Percentiles rank a stretch among this genome's conserved stretches.
Conservation (phyloP, 1,140 invertebrate species). For the Lanistes nyassanus region DNA sequence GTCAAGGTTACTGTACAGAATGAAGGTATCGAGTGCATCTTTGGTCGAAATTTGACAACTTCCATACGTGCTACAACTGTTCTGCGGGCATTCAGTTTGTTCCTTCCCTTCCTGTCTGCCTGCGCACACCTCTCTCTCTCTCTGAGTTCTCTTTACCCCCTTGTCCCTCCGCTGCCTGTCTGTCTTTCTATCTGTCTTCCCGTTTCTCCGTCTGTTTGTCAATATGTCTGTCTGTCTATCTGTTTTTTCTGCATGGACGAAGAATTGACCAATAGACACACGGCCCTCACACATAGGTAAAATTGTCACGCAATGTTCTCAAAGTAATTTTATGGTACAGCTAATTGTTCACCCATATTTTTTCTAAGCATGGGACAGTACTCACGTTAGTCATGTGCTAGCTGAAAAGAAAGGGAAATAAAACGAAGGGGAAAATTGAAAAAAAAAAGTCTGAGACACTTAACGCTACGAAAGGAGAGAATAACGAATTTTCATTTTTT, state of each 20-base stretch:
- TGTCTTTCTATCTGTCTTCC: not conserved
- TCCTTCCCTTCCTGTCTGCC: not conserved
- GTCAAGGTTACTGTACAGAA: not conserved
- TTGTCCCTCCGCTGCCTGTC: not conserved
- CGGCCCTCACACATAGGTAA: not conserved
- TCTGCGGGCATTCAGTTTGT: not conserved
- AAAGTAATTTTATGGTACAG: not conserved
- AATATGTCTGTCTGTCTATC: not conserved
- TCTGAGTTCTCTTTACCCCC: not conserved
- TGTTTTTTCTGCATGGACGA: not conserved
- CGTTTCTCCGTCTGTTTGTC: not conserved
- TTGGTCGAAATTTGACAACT: not conserved
- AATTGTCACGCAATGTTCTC: not conserved
- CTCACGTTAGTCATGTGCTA: too few relatives aligned
- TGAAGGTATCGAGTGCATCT: too few relatives aligned
- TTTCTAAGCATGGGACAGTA: too few relatives aligned
- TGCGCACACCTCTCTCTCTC: not conserved
- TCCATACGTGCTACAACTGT: not conserved
- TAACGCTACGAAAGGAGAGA: too few relatives aligned
- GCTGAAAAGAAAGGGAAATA: too few relatives aligned
- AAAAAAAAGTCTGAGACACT: too few relatives aligned
- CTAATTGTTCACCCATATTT: not conserved
- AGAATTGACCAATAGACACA: too few relatives aligned
- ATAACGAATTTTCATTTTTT: slow-evolving; percentile 6
- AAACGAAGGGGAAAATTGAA: too few relatives aligned